These are phyloP conservation scores for Macroteleia sp. DNA, from an alignment of 2,888 invertebrate species.

Conservation along the genomic window DNA sequence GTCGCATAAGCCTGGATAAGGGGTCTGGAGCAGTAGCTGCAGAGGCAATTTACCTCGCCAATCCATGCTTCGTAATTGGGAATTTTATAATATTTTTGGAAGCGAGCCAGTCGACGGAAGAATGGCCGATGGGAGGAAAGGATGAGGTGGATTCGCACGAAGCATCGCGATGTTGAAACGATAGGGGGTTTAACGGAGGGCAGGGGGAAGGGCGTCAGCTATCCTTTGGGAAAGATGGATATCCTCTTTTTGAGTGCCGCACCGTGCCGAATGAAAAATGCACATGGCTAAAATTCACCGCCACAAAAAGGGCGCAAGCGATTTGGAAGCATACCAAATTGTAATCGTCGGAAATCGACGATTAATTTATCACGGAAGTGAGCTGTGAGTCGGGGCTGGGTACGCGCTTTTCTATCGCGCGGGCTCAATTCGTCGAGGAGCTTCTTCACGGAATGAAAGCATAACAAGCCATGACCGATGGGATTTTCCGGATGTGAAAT, in stretches of 20 bases:
- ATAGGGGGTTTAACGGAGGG: constrained; percentile 46
- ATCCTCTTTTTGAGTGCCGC: constrained; percentile 81
- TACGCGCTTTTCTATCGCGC: constrained; percentile 49
- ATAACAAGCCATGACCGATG: constrained; percentile 65
- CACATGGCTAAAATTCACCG: constrained; percentile 81
- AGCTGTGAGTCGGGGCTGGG: constrained; percentile 35
- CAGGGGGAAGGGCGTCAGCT: constrained; percentile 54
- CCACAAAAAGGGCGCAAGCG: constrained; percentile 80
- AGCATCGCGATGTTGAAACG: constrained; percentile 60
- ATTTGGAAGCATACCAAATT: constrained; percentile 83
- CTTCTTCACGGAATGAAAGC: constrained; percentile 59
- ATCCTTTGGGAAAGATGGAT: constrained; percentile 82
- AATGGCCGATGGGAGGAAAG: constrained; percentile 51
- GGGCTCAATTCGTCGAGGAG: constrained; percentile 49
- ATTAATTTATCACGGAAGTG: constrained; percentile 80
- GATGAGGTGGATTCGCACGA: constrained; percentile 65
- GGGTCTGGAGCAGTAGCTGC: constrained; percentile 72
- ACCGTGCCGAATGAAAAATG: constrained; percentile 80
- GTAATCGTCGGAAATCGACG: constrained; percentile 83
- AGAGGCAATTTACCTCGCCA: constrained; percentile 81
- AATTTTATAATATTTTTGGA: constrained; percentile 84
- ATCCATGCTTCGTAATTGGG: constrained; percentile 82
- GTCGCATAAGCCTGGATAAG: constrained; percentile 63
- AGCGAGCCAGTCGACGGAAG: constrained; percentile 78
- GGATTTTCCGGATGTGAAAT: constrained; percentile 60